phyloP scores from a whole-genome alignment of 2,888 invertebrate species.

The Tachina fera region DNA sequence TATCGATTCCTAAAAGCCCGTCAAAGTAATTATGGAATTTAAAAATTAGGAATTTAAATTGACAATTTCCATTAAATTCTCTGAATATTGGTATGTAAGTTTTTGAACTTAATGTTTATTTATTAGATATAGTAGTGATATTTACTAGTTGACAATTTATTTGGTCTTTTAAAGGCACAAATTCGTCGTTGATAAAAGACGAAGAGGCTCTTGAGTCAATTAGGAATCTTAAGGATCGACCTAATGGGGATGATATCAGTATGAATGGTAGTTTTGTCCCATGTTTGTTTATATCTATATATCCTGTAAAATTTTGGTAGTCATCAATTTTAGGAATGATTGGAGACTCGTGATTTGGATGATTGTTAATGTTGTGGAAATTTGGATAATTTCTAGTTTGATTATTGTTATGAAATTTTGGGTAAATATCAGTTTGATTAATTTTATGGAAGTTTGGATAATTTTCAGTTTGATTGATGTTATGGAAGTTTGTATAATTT shows the following conservation, averaged over 20 bases:
- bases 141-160: no score
- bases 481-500: no score
- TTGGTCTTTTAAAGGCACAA: no score
- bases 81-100: conserved; percentile 27
- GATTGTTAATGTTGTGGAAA: neutral
- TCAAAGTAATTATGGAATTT: no score
- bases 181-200: no score
- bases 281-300: neutral
- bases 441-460: neutral
- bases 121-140: conserved; percentile 1
- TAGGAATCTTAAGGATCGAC: no score
- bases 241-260: neutral
- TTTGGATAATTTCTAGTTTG: neutral
- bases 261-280: conserved; percentile 21
- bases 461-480: no score
- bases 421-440: neutral
- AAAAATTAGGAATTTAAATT: conserved; percentile 8
- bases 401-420: no score
- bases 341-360: conserved; percentile 1
- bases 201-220: conserved; percentile 1
- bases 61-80: conserved; percentile 35
- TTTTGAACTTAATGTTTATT: conserved; percentile 7
- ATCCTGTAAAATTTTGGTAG: neutral
- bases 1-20: neutral
- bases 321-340: neutral